Base-by-base conservation (phyloP, 2,797 vertebrate species). In the Helarctos malayanus region DNA sequence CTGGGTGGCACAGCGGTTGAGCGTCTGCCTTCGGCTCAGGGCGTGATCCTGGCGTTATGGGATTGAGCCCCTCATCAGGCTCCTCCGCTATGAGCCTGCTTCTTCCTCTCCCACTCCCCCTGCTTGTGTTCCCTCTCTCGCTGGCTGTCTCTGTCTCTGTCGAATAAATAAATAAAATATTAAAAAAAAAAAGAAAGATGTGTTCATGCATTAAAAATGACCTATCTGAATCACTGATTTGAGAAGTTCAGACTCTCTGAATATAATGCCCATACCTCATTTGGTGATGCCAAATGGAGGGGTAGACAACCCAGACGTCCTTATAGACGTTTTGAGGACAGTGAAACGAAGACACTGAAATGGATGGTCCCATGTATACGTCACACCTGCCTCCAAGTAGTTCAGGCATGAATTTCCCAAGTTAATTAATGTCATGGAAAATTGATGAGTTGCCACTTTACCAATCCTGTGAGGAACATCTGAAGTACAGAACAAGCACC, bases 401-500 rank as follows among this genome's bases (percentile, higher is more conserved):
- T 32, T 92, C 80, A 68, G 45, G 29, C 41, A 45, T 25, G 45
- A 57, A 61, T 92, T 81, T 93, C 61, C 54, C 49, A 91, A 49
- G 32, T 93, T 82, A 84, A 29, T 57, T 71, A 85, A 73, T 52
- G 86, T 84, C 76, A 88, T 21, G 27, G 73, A 89, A 93, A 94
- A 79, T 41, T 4, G 38, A 86, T 13, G 82, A 25, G 75, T 41
- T 68, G 1, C 3, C 41, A 75, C 79, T 71, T 81, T 35, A 76
- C 13, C 45, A 57, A 27, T 32, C 69, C 41, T 85, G 54, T 18
- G 19, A 81, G 54, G 87, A 85, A 45, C 12, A 85, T 57, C 78
- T 81, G n/a, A 69, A 81, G 45, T 49, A 38, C 11, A 52, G 21
- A 94, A 45, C 2, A n/a, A 89, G 23, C 16, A 9, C 13, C 47